phyloP scores from a whole-genome alignment of 2,797 vertebrate species.

The Ctenochaetus hawaiiensis region DNA sequence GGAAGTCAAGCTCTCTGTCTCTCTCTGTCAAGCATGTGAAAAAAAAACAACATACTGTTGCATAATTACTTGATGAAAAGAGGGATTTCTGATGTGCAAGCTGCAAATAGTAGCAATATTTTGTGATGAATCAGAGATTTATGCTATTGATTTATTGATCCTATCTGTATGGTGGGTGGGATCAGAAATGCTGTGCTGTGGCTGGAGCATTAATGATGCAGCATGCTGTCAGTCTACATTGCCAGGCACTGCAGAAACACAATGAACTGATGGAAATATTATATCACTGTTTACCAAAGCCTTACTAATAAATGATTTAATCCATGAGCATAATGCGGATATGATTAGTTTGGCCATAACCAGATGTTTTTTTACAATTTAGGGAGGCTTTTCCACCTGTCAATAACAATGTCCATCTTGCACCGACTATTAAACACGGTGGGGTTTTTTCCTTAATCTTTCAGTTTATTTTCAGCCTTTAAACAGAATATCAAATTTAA shows the following conservation, averaged over 20 bases:
- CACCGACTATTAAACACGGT: not conserved
- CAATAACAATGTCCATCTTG: not conserved
- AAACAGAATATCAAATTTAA: not conserved
- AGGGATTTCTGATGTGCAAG: not conserved
- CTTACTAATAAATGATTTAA: not conserved
- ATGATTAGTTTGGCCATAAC: not conserved
- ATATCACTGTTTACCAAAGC: not conserved
- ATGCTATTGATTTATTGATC: slow-evolving; percentile 20
- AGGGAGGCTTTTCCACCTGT: not conserved
- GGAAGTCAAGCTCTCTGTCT: not conserved
- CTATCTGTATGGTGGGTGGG: not conserved
- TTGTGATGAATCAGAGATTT: slow-evolving; percentile 1
- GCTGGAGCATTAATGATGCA: slow-evolving; percentile 20
- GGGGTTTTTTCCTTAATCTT: not conserved
- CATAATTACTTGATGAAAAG: not conserved
- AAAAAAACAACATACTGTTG: not conserved
- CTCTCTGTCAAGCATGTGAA: not conserved
- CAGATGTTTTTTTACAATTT: no score
- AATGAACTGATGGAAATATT: not conserved
- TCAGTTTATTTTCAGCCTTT: not conserved
- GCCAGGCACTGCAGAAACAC: slow-evolving; percentile 50
- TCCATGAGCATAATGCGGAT: not conserved
- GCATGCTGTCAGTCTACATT: not conserved
- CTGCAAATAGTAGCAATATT: slow-evolving; percentile 6
- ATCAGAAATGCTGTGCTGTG: slow-evolving; percentile 24